A percentile compares a stretch with the other conserved stretches of the same genome.
Evolutionary conservation across 2,113 vertebrate species (phyloP).

Genomic region (Dicaeum eximium): DNA sequence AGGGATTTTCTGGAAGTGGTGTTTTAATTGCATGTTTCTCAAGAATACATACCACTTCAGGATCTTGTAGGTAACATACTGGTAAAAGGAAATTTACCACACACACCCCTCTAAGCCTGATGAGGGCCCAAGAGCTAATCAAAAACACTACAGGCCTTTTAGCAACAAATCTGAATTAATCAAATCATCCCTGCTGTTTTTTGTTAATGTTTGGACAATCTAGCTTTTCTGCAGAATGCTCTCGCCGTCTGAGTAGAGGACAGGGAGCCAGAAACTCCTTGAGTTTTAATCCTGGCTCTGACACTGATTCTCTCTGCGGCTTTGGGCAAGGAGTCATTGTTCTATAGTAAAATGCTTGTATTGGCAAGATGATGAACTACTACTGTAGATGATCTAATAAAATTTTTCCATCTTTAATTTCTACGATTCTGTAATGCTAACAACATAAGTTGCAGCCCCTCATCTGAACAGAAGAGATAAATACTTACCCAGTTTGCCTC

Average conservation of each 20-base stretch:
- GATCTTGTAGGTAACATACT: not conserved
- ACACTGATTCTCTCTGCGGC: slow-evolving; percentile 22
- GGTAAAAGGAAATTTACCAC: slow-evolving; percentile 27
- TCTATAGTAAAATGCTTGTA: slow-evolving; percentile 69
- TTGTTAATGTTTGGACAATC: slow-evolving; percentile 63
- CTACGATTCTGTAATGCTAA: slow-evolving; percentile 32
- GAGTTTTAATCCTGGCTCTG: slow-evolving; percentile 43
- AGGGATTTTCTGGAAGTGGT: not conserved
- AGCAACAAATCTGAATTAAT: slow-evolving; percentile 50
- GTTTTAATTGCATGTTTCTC: slow-evolving; percentile 1
- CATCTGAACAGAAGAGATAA: not conserved
- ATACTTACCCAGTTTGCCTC: not conserved
- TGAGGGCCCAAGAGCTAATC: slow-evolving; percentile 45
- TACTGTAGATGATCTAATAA: slow-evolving; percentile 67
- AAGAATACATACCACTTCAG: not conserved
- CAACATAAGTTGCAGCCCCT: not conserved
- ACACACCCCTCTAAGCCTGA: slow-evolving; percentile 10
- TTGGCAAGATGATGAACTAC: slow-evolving; percentile 60
- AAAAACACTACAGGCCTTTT: slow-evolving; percentile 57
- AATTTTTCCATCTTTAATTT: slow-evolving; percentile 66
- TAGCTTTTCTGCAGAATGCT: slow-evolving; percentile 44
- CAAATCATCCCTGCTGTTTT: slow-evolving; percentile 58
- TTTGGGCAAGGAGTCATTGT: slow-evolving; percentile 54
- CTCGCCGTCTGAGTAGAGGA: not conserved
- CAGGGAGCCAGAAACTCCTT: slow-evolving; percentile 15